Conservation (phyloP, 2,888 invertebrate species). For the Sinopyrophorus schimmeli region DNA sequence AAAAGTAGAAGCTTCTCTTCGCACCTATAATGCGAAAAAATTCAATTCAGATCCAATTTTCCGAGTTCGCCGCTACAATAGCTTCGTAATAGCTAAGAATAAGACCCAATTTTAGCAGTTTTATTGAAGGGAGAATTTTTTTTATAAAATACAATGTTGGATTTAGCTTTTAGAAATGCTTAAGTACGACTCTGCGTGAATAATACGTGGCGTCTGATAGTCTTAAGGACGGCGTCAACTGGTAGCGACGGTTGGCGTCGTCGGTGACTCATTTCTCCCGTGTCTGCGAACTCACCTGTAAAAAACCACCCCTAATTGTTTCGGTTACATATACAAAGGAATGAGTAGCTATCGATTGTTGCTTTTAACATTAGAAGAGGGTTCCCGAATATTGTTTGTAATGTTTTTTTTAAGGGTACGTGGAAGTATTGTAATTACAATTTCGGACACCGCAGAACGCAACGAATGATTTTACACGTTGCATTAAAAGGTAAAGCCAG, state of each 20-base stretch:
- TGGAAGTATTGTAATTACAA: no score
- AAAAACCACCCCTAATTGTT: constrained; percentile 23
- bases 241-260: constrained; percentile 32
- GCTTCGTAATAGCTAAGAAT: constrained; percentile 42
- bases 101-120: constrained; percentile 47
- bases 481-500: no score
- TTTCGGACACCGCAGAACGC: no score
- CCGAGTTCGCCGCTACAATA: constrained; percentile 50
- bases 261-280: constrained; percentile 25
- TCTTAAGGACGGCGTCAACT: constrained; percentile 30
- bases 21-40: constrained; percentile 36
- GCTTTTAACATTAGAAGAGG: no score
- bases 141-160: neutral
- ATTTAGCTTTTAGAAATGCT: neutral
- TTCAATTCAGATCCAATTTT: constrained; percentile 54
- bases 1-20: constrained; percentile 22
- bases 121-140: constrained; percentile 30
- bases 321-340: no score
- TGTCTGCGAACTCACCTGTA: constrained; percentile 16
- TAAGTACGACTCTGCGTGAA: constrained; percentile 13
- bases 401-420: no score
- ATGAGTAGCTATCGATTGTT: no score
- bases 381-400: no score
- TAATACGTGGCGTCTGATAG: constrained; percentile 24
- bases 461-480: no score